phyloP scores from a whole-genome alignment of 2,113 vertebrate species.

The Electrona antarctica region DNA sequence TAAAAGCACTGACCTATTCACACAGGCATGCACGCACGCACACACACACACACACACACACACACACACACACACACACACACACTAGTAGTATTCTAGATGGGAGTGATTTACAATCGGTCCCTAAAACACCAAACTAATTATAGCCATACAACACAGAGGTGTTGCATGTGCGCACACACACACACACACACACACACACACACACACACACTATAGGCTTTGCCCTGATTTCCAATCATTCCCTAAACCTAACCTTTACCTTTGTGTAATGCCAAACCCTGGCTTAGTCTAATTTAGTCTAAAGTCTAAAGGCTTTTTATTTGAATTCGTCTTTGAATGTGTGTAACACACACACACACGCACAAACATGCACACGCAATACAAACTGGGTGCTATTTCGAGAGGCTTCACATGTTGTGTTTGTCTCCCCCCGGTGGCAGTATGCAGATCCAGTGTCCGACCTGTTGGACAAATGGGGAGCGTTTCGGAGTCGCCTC shows the following conservation, averaged over 20 bases:
- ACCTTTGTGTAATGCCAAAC: background rate
- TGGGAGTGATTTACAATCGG: no score
- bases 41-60: no score
- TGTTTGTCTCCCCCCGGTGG: background rate
- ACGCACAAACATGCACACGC: background rate
- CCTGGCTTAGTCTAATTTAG: background rate
- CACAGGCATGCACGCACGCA: no score
- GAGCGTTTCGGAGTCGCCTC: slow-evolving; percentile 90
- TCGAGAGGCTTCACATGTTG: background rate
- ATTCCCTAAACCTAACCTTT: slow-evolving; percentile 33
- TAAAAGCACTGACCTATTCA: background rate
- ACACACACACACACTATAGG: no score
- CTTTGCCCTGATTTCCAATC: no score
- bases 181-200: background rate
- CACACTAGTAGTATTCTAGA: background rate
- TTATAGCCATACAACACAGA: no score
- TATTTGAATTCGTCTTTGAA: no score
- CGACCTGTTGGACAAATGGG: slow-evolving; percentile 94
- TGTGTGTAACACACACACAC: background rate
- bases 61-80: background rate
- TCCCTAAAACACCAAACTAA: no score
- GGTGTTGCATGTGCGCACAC: no score
- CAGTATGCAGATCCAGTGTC: slow-evolving; percentile 96
- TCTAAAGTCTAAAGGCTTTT: no score
- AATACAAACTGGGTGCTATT: background rate